Conservation (phyloP, 2,888 invertebrate species). For the Cylloceria caligata region DNA sequence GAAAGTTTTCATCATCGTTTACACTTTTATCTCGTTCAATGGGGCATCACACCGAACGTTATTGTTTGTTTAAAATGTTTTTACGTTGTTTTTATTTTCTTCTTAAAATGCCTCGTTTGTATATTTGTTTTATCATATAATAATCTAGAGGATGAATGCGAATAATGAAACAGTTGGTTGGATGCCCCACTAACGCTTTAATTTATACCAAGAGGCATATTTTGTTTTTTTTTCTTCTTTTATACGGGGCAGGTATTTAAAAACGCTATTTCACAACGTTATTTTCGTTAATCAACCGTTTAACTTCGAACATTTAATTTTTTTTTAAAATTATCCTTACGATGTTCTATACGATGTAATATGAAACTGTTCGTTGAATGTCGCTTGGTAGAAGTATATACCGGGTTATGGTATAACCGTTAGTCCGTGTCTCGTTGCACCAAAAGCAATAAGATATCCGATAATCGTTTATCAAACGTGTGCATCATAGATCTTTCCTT, state of each 20-base stretch:
- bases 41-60: conserved; percentile 75
- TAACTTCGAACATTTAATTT: conserved; percentile 73
- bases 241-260: conserved; percentile 74
- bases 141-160: conserved; percentile 67
- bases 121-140: conserved; percentile 54
- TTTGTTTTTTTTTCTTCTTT: conserved; percentile 60
- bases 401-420: neutral
- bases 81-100: conserved; percentile 56
- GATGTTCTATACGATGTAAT: conserved; percentile 70
- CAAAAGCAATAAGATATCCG: conserved; percentile 55
- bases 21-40: conserved; percentile 78
- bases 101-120: conserved; percentile 46
- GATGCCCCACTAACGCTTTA: conserved; percentile 74
- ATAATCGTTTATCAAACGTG: conserved; percentile 43
- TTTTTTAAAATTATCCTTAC: conserved; percentile 69
- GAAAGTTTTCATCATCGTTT: conserved; percentile 80
- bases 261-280: conserved; percentile 75
- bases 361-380: conserved; percentile 74
- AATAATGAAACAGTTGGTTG: conserved; percentile 72
- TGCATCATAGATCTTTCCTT: conserved; percentile 29
- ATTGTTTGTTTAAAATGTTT: conserved; percentile 53
- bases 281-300: conserved; percentile 69
- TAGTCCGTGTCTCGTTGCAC: conserved; percentile 67
- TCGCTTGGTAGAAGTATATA: conserved; percentile 53
- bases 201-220: conserved; percentile 72